phyloP scores from a whole-genome alignment of 2,113 vertebrate species.

The Pachycephala philippinensis region DNA sequence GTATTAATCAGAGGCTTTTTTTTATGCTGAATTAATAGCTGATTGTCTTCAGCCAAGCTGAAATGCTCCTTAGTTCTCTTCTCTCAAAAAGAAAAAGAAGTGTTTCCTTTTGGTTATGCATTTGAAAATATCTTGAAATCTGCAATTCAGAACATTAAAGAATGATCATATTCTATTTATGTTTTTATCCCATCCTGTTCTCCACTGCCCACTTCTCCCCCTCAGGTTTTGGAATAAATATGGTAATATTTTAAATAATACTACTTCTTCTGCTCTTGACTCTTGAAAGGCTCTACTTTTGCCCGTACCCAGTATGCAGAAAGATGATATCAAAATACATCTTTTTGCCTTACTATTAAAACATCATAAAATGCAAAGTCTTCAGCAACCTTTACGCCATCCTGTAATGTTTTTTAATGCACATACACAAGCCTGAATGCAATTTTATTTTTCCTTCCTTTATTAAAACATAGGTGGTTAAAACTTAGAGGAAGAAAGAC shows the following conservation, averaged over 20 bases:
- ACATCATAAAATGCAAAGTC: neutral
- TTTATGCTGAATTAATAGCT: neutral
- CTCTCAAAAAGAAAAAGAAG: neutral
- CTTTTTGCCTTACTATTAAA: conserved; percentile 24
- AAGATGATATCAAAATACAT: neutral
- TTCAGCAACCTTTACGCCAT: conserved; percentile 12
- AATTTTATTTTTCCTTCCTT: neutral
- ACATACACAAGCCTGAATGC: neutral
- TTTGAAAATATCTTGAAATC: neutral
- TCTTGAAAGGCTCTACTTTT: neutral
- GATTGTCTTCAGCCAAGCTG: neutral
- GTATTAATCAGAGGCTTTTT: neutral
- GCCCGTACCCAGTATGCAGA: neutral
- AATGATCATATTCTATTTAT: neutral
- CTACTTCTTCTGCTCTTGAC: neutral
- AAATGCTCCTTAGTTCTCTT: neutral
- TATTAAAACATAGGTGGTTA: neutral
- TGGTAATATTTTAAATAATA: neutral
- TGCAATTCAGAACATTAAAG: neutral
- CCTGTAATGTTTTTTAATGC: neutral
- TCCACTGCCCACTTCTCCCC: neutral
- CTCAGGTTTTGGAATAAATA: neutral
- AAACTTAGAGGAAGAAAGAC: neutral
- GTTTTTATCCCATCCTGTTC: neutral
- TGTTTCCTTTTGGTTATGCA: neutral